phyloP scores from a whole-genome alignment of 2,797 vertebrate genomes.

The Threskiornis aethiopicus region DNA sequence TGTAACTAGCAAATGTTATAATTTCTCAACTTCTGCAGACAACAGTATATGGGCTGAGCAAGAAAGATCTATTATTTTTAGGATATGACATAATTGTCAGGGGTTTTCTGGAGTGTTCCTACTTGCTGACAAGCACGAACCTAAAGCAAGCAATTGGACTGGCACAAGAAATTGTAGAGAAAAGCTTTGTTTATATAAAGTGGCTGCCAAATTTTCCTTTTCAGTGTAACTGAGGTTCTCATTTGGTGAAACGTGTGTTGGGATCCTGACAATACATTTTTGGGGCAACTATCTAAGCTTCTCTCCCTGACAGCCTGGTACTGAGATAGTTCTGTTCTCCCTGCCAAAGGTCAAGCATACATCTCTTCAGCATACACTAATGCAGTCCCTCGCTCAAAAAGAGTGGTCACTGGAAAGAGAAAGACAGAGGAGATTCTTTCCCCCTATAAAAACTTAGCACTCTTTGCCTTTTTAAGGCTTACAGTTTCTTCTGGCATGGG shows the following conservation, averaged over 20 bases:
- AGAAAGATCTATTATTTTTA: constrained; percentile 22
- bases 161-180: constrained; percentile 1
- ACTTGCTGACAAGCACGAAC: constrained; percentile 23
- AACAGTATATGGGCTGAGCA: neutral
- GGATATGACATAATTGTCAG: constrained; percentile 22
- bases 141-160: constrained; percentile 7
- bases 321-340: neutral
- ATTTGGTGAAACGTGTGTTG: neutral
- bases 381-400: constrained; percentile 2
- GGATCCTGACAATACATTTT: neutral
- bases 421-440: neutral
- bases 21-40: neutral
- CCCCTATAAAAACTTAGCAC: neutral
- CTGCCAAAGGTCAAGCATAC: constrained; percentile 1
- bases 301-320: neutral
- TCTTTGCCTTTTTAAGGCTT: neutral
- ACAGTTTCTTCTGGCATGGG: neutral
- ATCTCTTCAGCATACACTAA: neutral
- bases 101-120: constrained; percentile 25
- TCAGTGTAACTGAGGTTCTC: constrained; percentile 17
- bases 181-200: constrained; percentile 37
- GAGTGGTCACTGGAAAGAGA: neutral
- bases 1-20: neutral
- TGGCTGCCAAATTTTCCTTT: constrained; percentile 20
- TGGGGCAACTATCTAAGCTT: neutral